phyloP scores from a whole-genome alignment of 2,797 vertebrate genomes.

The Phrynocephalus vlangalii region DNA sequence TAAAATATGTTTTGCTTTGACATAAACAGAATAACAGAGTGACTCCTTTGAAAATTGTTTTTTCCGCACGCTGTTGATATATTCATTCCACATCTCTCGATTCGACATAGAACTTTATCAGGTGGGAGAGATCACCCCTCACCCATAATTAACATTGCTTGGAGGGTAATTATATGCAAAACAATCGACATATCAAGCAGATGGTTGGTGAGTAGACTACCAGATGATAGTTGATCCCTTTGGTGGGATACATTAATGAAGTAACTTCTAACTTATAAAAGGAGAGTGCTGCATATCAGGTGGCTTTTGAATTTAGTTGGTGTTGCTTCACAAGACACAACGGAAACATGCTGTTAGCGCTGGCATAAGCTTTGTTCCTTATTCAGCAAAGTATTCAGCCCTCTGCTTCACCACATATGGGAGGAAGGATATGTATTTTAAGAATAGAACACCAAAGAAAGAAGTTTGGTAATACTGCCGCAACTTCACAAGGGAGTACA shows the following conservation, averaged over 20 bases:
- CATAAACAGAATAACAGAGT: too few relatives aligned
- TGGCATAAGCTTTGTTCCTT: background rate
- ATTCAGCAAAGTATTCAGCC: background rate
- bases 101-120: background rate
- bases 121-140: background rate
- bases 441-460: background rate
- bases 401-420: background rate
- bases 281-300: background rate
- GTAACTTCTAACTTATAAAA: constrained; percentile 16
- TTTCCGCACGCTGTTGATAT: background rate
- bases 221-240: constrained; percentile 15
- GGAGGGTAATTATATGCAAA: constrained; percentile 32
- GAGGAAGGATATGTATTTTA: background rate
- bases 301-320: background rate
- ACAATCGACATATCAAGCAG: constrained; percentile 25
- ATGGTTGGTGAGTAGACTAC: constrained; percentile 20
- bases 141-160: constrained; percentile 20
- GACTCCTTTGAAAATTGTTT: background rate
- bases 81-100: background rate
- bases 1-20: too few relatives aligned
- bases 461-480: background rate
- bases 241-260: constrained; percentile 28
- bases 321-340: constrained; percentile 29
- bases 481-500: background rate
- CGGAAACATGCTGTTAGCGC: constrained; percentile 11